Evolutionary conservation across 2,113 vertebrate species (phyloP).

Genomic region (Melierax canorus): DNA sequence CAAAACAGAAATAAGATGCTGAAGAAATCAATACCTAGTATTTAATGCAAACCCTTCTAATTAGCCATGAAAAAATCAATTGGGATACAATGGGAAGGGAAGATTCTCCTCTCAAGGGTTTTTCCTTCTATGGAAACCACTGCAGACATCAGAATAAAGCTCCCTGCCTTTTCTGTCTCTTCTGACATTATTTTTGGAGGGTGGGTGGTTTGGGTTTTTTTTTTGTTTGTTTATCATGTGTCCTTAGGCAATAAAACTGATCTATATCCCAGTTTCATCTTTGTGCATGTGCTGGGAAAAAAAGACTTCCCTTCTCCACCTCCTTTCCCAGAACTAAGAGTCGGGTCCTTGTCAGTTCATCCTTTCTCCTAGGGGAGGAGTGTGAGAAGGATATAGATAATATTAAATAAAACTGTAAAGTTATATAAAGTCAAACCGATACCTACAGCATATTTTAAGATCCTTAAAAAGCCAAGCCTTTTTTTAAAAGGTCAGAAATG

Average conservation of each 20-base stretch:
- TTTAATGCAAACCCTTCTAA: conserved; percentile 5
- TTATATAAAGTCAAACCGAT: background rate
- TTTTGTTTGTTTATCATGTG: background rate
- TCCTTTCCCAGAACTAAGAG: background rate
- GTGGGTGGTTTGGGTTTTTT: too few species aligned
- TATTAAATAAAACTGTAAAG: background rate
- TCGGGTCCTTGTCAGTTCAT: background rate
- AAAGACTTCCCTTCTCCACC: background rate
- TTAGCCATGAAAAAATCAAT: background rate
- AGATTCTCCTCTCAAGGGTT: background rate
- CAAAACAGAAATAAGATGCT: conserved; percentile 2
- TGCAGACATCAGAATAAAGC: background rate
- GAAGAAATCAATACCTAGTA: conserved; percentile 13
- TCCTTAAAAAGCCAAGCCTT: background rate
- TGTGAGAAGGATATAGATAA: background rate
- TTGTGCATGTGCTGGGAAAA: background rate
- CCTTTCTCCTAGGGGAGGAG: background rate
- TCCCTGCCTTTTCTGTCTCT: background rate
- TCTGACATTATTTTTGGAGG: background rate
- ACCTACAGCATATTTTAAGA: background rate
- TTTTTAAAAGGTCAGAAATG: background rate
- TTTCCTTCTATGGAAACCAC: background rate
- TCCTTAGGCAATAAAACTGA: background rate
- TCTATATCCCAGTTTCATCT: background rate
- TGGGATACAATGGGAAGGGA: background rate